phyloP scores from a whole-genome alignment of 2,113 vertebrate genomes.

The Pelecanus crispus region DNA sequence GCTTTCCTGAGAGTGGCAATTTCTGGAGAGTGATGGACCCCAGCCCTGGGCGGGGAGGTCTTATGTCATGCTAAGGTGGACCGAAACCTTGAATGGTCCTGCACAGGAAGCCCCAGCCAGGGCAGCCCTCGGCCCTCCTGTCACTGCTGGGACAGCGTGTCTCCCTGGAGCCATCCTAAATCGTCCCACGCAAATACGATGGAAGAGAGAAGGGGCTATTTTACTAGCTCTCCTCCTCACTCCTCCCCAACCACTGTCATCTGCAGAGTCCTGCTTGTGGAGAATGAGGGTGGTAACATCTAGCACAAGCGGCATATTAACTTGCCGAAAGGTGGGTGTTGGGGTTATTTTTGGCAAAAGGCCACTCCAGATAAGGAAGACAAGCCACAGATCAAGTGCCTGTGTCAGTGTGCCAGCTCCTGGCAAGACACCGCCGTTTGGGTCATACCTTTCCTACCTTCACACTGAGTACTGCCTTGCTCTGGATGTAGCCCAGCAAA shows the following conservation, averaged over 20 bases:
- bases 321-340: neutral
- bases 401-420: neutral
- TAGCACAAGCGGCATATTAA: neutral
- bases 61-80: neutral
- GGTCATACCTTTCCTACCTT: neutral
- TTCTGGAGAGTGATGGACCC: neutral
- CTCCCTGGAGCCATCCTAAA: neutral
- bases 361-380: neutral
- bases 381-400: accelerated
- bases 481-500: neutral
- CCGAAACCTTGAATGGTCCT: neutral
- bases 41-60: neutral
- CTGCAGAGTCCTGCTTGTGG: neutral
- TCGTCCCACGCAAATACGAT: neutral
- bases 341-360: accelerated
- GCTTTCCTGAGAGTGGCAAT: neutral
- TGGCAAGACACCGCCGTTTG: neutral
- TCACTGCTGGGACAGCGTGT: neutral
- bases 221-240: neutral
- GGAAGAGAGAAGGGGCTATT: neutral
- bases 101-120: neutral
- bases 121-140: neutral
- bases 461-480: neutral
- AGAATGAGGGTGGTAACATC: neutral
- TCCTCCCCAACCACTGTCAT: neutral